phyloP scores from a whole-genome alignment of 2,888 invertebrate species.

The Epirrhoe tristata region DNA sequence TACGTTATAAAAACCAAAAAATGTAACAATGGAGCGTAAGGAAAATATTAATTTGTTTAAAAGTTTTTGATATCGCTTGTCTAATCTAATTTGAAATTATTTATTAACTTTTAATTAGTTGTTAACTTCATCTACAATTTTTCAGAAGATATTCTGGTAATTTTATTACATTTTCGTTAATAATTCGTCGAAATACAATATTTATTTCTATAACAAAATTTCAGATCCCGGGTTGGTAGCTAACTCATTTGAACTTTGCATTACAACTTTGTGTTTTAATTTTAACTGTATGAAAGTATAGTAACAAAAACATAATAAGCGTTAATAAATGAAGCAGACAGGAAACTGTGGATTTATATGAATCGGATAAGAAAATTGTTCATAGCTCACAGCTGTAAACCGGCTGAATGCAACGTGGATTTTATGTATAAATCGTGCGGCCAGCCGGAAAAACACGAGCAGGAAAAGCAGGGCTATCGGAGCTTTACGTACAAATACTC shows the following conservation, averaged over 20 bases:
- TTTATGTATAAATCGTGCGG: conserved; percentile 30
- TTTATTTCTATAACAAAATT: too few relatives aligned
- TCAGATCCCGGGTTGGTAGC: too few relatives aligned
- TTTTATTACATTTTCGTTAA: neutral
- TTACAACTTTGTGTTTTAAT: too few relatives aligned
- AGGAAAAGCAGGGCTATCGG: conserved; percentile 17
- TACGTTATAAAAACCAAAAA: neutral
- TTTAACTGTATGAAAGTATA: too few relatives aligned
- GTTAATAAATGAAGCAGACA: neutral
- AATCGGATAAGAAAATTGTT: conserved; percentile 18
- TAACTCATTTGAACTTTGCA: too few relatives aligned
- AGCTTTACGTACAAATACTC: conserved; percentile 8
- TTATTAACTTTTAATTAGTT: conserved; percentile 5
- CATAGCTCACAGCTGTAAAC: conserved; percentile 13
- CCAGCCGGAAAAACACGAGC: conserved; percentile 25
- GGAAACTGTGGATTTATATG: neutral
- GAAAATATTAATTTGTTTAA: conserved; percentile 4
- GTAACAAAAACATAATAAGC: too few relatives aligned
- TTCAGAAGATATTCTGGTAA: neutral
- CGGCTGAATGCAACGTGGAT: conserved; percentile 17
- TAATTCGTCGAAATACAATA: too few relatives aligned
- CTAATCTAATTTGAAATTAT: conserved; percentile 7
- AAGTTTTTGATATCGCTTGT: conserved; percentile 9
- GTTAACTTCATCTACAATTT: conserved; percentile 6
- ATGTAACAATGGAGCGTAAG: neutral